Conservation (phyloP, 2,888 invertebrate genomes). For the Boloria selene region DNA sequence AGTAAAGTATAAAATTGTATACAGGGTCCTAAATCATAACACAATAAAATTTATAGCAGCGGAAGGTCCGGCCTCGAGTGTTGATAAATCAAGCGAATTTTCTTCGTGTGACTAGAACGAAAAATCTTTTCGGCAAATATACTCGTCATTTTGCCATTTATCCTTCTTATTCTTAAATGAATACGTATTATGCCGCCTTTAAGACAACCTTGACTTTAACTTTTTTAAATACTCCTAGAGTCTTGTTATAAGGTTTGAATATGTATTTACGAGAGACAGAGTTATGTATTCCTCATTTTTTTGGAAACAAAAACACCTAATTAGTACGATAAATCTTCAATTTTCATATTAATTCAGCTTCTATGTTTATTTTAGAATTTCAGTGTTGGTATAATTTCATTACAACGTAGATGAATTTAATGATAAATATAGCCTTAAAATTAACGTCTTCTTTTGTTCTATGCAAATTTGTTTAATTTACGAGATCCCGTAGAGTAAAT, state of each 20-base stretch:
- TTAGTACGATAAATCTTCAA: too few species aligned
- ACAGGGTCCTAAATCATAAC: conserved; percentile 79
- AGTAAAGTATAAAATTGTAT: conserved; percentile 79
- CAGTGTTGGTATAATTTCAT: background rate
- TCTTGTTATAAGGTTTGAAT: too few species aligned
- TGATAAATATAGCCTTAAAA: conserved; percentile 23
- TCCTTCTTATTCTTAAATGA: conserved; percentile 49
- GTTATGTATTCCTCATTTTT: too few species aligned
- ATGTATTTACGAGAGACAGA: too few species aligned
- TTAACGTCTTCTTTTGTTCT: conserved; percentile 28
- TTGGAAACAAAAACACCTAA: too few species aligned
- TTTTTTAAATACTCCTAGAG: too few species aligned
- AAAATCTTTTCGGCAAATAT: conserved; percentile 76
- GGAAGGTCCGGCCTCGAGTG: conserved; percentile 81
- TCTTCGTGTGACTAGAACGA: conserved; percentile 75
- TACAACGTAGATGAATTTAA: conserved; percentile 20
- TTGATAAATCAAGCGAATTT: conserved; percentile 80
- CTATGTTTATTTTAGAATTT: conserved; percentile 2
- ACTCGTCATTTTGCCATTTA: conserved; percentile 61
- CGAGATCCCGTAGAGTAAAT: conserved; percentile 32
- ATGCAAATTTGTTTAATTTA: conserved; percentile 31
- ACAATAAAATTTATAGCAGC: conserved; percentile 80
- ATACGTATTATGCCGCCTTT: conserved; percentile 40
- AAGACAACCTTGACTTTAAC: conserved; percentile 11
- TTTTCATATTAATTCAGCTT: background rate